phyloP scores from a whole-genome alignment of 2,797 vertebrate species.

The Argentina silus region DNA sequence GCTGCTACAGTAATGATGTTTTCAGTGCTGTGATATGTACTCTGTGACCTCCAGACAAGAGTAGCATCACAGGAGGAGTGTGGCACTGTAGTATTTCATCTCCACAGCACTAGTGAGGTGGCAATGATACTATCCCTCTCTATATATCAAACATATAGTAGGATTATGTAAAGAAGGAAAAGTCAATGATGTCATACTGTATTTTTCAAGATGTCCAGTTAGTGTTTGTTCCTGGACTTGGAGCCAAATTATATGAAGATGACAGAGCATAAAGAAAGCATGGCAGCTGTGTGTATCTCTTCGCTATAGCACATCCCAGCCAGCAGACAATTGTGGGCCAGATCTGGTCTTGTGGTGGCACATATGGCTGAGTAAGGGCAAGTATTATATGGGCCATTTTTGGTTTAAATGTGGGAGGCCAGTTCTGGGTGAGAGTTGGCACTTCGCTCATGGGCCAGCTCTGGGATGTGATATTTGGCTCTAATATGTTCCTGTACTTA shows the following conservation, averaged over 20 bases:
- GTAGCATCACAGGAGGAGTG: conserved; percentile 38
- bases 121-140: conserved; percentile 4
- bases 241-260: neutral
- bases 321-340: no score
- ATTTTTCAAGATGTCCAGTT: conserved; percentile 30
- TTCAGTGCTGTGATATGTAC: conserved; percentile 54
- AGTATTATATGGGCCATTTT: no score
- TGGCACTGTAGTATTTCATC: conserved; percentile 12
- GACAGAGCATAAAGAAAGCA: no score
- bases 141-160: conserved; percentile 21
- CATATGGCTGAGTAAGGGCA: no score
- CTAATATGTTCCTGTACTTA: no score
- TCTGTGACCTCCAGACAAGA: conserved; percentile 62
- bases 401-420: no score
- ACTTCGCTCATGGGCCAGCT: no score
- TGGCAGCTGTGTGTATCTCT: no score
- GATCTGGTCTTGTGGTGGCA: no score
- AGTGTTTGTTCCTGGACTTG: neutral
- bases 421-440: no score
- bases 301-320: no score
- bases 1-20: conserved; percentile 37
- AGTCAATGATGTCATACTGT: conserved; percentile 65
- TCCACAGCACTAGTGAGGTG: conserved; percentile 6
- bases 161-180: conserved; percentile 7
- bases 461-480: no score